Percentiles rank a stretch among this genome's conserved stretches.
Conservation (phyloP, 2,888 invertebrate species). For the Coenonympha arcania region DNA sequence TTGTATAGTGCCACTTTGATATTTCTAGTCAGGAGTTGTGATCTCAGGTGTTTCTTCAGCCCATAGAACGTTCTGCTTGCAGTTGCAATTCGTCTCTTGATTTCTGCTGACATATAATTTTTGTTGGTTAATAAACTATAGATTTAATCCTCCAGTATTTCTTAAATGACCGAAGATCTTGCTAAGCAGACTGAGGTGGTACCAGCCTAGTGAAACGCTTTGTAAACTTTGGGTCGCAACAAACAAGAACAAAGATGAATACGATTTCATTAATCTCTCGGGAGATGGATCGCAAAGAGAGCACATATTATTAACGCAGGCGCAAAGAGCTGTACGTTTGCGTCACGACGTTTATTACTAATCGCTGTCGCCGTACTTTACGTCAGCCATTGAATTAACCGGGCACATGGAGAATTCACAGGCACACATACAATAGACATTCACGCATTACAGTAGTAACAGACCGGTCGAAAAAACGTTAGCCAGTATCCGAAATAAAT, state of each 20-base stretch:
- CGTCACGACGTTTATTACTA: slow-evolving; percentile 18
- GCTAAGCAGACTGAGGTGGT: too few species aligned
- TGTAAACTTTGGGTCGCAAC: neutral
- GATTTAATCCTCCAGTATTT: too few species aligned
- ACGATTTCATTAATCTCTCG: neutral
- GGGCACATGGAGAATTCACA: slow-evolving; percentile 18
- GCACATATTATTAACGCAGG: neutral
- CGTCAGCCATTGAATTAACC: slow-evolving; percentile 18
- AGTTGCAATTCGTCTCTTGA: too few species aligned
- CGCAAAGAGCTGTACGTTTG: slow-evolving; percentile 11
- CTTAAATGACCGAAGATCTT: too few species aligned
- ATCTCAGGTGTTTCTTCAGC: too few species aligned
- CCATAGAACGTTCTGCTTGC: too few species aligned
- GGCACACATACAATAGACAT: slow-evolving; percentile 7
- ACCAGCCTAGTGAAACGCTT: too few species aligned
- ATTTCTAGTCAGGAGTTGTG: too few species aligned
- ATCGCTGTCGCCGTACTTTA: slow-evolving; percentile 14
- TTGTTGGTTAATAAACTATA: too few species aligned
- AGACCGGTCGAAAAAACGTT: neutral
- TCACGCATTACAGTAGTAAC: neutral
- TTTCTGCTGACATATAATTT: too few species aligned
- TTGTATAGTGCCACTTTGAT: too few species aligned
- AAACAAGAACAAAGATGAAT: neutral
- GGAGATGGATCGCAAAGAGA: neutral
- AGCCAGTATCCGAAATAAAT: neutral